A percentile compares a stretch with the other conserved stretches of the same genome.
Conservation (phyloP, 2,113 vertebrate species). For the Ameiurus melas region DNA sequence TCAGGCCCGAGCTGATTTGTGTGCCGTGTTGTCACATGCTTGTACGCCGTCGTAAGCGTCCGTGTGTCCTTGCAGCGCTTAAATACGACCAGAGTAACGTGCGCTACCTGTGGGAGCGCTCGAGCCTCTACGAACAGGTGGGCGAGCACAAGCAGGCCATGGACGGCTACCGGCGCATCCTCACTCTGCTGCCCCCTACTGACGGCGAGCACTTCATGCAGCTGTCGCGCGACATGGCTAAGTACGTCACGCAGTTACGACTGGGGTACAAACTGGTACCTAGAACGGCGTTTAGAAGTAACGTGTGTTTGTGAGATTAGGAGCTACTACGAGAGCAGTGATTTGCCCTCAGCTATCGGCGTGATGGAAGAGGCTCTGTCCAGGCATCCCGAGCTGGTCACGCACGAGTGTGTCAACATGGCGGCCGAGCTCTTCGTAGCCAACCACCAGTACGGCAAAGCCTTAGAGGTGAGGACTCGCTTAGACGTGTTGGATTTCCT, state of each 20-base stretch:
- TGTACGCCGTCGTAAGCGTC: background rate
- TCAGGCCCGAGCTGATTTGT: slow-evolving; percentile 50
- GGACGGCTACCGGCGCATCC: slow-evolving; percentile 93
- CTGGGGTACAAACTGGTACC: background rate
- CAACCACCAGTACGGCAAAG: slow-evolving; percentile 85
- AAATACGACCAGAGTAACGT: slow-evolving; percentile 92
- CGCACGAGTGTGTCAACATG: slow-evolving; percentile 90
- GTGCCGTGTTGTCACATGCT: background rate
- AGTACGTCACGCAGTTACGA: slow-evolving; percentile 69
- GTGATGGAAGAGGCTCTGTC: slow-evolving; percentile 87
- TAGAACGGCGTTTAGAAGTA: background rate
- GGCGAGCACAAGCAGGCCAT: slow-evolving; percentile 95
- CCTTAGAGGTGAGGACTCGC: slow-evolving; percentile 78
- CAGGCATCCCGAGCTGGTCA: slow-evolving; percentile 85
- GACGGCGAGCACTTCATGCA: slow-evolving; percentile 97
- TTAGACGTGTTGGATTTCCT: background rate
- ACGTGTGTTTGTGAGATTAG: slow-evolving; percentile 63
- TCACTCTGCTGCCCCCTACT: slow-evolving; percentile 85
- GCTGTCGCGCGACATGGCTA: slow-evolving; percentile 95
- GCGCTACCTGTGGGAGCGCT: slow-evolving; percentile 95
- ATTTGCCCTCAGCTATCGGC: slow-evolving; percentile 84
- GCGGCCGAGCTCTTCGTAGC: slow-evolving; percentile 91
- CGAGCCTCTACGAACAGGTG: slow-evolving; percentile 89
- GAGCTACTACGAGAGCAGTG: slow-evolving; percentile 93
- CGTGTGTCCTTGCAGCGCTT: slow-evolving; percentile 74